These are phyloP conservation scores for Peromyscus californicus DNA, from an alignment of 2,113 vertebrate species.

Conservation along the genomic window DNA sequence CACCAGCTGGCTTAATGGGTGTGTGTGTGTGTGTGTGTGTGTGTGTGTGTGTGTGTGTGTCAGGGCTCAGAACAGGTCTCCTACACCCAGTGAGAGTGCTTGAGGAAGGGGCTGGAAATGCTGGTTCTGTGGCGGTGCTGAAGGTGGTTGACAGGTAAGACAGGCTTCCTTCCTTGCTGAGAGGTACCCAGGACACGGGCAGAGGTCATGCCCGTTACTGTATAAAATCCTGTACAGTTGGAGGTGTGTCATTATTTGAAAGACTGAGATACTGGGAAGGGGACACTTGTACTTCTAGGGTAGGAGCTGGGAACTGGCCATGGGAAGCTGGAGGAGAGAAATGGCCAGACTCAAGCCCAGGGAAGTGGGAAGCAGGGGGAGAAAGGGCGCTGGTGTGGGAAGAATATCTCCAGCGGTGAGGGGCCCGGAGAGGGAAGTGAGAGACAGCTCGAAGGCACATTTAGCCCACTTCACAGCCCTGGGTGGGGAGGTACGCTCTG, in stretches of 20 bases:
- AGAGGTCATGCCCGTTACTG: neutral
- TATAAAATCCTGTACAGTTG: neutral
- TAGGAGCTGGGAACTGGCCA: constrained; percentile 20
- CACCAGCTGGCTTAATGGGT: neutral
- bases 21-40: neutral
- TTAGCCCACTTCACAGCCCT: neutral
- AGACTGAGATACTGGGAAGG: neutral
- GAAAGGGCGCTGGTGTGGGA: neutral
- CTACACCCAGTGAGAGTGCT: neutral
- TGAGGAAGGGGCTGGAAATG: neutral
- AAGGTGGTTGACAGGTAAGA: neutral
- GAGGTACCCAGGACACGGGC: neutral
- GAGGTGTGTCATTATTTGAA: neutral
- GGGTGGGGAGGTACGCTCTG: neutral
- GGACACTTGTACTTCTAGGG: neutral
- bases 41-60: neutral
- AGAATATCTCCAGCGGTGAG: neutral
- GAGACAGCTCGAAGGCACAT: neutral
- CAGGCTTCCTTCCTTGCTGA: neutral
- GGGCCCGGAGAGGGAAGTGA: neutral
- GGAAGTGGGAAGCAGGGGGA: neutral
- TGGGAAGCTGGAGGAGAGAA: neutral
- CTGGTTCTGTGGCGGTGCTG: neutral
- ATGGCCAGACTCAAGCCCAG: neutral
- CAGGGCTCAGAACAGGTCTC: neutral